Percentiles rank a stretch among this genome's conserved stretches.
These are phyloP conservation scores for Microcebus ravelobensis DNA, from an alignment of 2,113 vertebrate genomes.

Conservation along the genomic window DNA sequence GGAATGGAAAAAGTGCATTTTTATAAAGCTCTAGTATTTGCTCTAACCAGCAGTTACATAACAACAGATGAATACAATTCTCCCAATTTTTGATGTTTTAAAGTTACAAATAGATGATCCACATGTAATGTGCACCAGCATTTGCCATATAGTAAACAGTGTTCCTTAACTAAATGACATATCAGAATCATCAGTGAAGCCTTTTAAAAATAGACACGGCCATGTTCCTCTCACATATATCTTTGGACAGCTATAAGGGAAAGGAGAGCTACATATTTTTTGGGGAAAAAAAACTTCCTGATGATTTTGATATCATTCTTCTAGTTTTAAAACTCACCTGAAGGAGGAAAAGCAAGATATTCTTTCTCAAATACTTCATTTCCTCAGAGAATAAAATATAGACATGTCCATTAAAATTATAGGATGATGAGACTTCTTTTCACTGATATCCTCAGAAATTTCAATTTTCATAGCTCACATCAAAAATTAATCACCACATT, in stretches of 20 bases:
- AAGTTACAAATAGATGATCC: slow-evolving; percentile 1
- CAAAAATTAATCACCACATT: slow-evolving; percentile 71
- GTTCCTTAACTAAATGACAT: background rate
- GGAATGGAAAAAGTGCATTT: slow-evolving; percentile 3
- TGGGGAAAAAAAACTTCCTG: background rate
- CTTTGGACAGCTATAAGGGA: background rate
- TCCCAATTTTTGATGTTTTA: slow-evolving; percentile 32
- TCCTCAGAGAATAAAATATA: background rate
- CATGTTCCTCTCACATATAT: background rate
- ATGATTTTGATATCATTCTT: background rate
- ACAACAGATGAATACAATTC: background rate
- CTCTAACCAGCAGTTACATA: background rate
- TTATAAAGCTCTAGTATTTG: background rate
- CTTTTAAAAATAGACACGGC: background rate
- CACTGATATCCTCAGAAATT: slow-evolving; percentile 48
- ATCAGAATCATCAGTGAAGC: background rate
- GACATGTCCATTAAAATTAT: slow-evolving; percentile 31
- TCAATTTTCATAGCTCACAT: slow-evolving; percentile 51
- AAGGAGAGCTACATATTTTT: background rate
- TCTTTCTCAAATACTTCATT: slow-evolving; percentile 21
- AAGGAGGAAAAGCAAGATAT: background rate
- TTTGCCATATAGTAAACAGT: background rate
- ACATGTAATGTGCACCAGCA: background rate
- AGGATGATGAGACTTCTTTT: background rate
- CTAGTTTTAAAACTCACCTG: slow-evolving; percentile 27